Evolutionary conservation across 2,113 vertebrate genomes (phyloP).

Genomic region (Falco punctatus): DNA sequence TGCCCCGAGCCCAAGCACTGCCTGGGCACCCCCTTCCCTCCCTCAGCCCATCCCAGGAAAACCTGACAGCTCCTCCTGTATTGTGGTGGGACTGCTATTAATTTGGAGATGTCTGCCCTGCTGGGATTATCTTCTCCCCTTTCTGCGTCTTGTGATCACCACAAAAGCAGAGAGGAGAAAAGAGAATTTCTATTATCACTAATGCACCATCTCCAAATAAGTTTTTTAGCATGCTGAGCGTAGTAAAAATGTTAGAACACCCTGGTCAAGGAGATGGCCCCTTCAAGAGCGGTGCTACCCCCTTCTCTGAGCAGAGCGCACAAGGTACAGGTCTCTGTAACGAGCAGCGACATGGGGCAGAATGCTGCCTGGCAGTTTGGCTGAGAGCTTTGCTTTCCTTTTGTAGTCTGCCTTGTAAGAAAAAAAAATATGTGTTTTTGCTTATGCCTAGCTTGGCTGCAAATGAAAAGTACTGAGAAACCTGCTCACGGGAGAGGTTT

Average conservation of each 20-base stretch:
- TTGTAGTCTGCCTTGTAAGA: neutral
- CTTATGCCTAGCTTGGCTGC: neutral
- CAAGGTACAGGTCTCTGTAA: neutral
- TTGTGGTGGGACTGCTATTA: neutral
- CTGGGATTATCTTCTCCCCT: neutral
- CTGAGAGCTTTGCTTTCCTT: neutral
- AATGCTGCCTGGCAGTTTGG: neutral
- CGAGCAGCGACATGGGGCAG: accelerated
- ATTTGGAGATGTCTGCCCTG: neutral
- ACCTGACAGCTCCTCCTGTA: neutral
- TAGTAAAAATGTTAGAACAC: neutral
- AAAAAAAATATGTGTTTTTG: neutral
- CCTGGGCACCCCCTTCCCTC: neutral
- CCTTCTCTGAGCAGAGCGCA: accelerated
- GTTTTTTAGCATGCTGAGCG: neutral
- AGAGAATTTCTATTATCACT: neutral
- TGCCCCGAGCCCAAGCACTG: neutral
- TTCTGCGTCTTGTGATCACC: neutral
- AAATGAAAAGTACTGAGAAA: neutral
- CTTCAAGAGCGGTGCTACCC: neutral
- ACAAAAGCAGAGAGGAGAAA: neutral
- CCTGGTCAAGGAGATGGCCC: neutral
- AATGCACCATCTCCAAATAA: neutral
- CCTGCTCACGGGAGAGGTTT: neutral
- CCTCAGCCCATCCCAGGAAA: neutral